A percentile compares a stretch with the other conserved stretches of the same genome.
phyloP scores from a whole-genome alignment of 2,113 vertebrate genomes.

The Oncorhynchus masou region DNA sequence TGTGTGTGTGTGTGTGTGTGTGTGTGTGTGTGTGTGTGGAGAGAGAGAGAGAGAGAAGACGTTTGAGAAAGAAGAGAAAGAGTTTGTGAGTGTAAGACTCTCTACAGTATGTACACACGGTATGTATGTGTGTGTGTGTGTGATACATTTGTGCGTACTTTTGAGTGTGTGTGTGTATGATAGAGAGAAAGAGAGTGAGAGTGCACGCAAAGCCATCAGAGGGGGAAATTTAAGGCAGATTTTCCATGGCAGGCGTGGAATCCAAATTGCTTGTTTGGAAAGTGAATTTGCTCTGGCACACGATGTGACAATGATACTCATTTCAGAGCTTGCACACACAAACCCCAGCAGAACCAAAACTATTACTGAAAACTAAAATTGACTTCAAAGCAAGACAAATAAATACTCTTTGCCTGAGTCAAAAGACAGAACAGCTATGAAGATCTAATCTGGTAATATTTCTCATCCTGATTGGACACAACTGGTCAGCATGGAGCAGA shows the following conservation, averaged over 20 bases:
- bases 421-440: constrained; percentile 33
- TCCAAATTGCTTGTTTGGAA: constrained; percentile 60
- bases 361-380: constrained; percentile 66
- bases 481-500: constrained; percentile 18
- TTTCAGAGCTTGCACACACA: constrained; percentile 38
- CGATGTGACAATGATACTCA: constrained; percentile 59
- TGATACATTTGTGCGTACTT: too few species aligned
- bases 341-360: constrained; percentile 54
- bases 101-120: too few species aligned
- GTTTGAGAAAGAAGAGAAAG: background rate
- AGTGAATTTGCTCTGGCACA: constrained; percentile 57
- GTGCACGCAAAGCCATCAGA: constrained; percentile 10
- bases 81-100: too few species aligned
- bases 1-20: too few species aligned
- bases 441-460: constrained; percentile 35
- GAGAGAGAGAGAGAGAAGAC: background rate
- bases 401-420: constrained; percentile 43
- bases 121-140: too few species aligned
- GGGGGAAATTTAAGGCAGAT: constrained; percentile 72
- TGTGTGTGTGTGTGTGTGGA: background rate
- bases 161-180: background rate
- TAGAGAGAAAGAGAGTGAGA: background rate
- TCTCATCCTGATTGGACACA: constrained; percentile 48
- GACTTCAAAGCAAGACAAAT: constrained; percentile 65
- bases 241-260: constrained; percentile 60